Percentiles rank a stretch among this genome's conserved stretches.
Evolutionary conservation across 1,140 invertebrate genomes (phyloP).

Genomic region (Meloidogyne floridensis): DNA sequence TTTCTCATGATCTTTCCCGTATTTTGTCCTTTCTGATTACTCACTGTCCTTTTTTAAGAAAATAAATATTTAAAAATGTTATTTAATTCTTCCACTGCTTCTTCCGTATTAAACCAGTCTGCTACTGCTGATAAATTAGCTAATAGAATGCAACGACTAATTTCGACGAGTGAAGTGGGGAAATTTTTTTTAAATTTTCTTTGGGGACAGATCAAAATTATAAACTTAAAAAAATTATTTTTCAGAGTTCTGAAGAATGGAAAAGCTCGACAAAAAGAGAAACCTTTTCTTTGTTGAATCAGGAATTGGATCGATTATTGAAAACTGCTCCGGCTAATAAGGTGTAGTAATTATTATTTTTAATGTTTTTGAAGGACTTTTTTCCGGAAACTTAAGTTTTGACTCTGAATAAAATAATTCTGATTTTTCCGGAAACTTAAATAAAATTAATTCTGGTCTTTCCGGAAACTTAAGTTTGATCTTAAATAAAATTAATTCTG

Average conservation of each 20-base stretch:
- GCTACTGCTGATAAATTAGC: conserved; percentile 31
- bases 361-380: no score
- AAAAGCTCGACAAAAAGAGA: conserved; percentile 62
- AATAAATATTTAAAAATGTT: not conserved
- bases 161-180: conserved; percentile 52
- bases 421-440: not conserved
- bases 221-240: not conserved
- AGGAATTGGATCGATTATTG: conserved; percentile 56
- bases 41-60: no score
- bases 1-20: not conserved
- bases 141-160: conserved; percentile 40
- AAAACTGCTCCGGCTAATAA: conserved; percentile 45
- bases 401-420: not conserved
- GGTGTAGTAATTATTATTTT: conserved; percentile 12
- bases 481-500: not conserved
- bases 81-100: conserved; percentile 3
- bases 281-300: conserved; percentile 52
- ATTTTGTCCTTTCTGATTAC: not conserved
- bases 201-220: not conserved
- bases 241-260: conserved; percentile 64
- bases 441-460: not conserved
- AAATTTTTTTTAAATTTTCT: not conserved
- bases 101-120: not conserved
- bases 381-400: not conserved
- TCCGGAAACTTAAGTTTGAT: not conserved